Evolutionary conservation across 2,113 vertebrate genomes (phyloP), one percentile per base, ranked within the genome.

Genomic region (Polypterus bichir): DNA sequence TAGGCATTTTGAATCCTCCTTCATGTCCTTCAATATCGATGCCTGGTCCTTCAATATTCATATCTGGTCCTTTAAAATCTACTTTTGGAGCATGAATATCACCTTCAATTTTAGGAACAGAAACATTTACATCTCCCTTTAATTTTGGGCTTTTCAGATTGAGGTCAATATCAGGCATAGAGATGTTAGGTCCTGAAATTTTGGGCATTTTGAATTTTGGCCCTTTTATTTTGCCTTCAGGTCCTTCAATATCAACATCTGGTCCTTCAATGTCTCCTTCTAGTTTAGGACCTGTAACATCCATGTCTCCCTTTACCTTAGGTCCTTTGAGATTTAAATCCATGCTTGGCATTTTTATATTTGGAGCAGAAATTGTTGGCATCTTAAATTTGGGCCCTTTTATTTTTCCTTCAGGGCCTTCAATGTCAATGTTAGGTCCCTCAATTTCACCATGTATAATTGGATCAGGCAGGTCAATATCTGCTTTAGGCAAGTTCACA

Each of bases 1-100:
- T 84, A 2, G 84, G 79, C 67, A 78, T 76, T 44, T 83, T 84
- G 8, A 86, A 2, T 44, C 83, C 79, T 2, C 81, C 82, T 3
- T 86, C 78, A 0, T 81, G 78, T 0, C 1, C 3, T 1, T 76
- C 71, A 0, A 81, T 0, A 8, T 70, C 48, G 5, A 79, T 11
- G 3, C 69, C 78, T 11, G 80, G 77, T 0, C 74, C 75, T 0
- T 75, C 46, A 64, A 66, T 3, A 67, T 68, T 67, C 65, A 65
- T 6, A 61, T 76, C 71, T 53, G 69, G 66, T 70, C 63, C 58
- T 71, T 76, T 9, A 75, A 73, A 7, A 69, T 70, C 0, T 68
- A 4, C 11, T 77, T 70, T 47, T 70, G 70, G 68, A 3, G 59
- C 68, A 49, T 71, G 68, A 3, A 74, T 3, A 3, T 59, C 52